phyloP scores from a whole-genome alignment of 2,113 vertebrate genomes.

The Tragelaphus strepsiceros region DNA sequence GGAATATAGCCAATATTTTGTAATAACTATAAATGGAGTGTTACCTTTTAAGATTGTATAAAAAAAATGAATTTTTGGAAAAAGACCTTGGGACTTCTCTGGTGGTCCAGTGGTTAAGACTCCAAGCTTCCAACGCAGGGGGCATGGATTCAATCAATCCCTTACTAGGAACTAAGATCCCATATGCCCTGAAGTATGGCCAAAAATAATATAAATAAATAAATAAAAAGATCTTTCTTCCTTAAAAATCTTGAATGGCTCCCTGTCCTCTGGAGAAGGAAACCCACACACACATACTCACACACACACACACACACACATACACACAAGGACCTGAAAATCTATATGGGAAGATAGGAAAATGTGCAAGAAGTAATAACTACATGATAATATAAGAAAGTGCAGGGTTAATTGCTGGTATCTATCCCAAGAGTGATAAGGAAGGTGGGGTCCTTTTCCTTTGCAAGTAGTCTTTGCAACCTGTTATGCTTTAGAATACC shows the following conservation, averaged over 20 bases:
- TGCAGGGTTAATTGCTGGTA: neutral
- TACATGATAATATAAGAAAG: neutral
- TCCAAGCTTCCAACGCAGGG: neutral
- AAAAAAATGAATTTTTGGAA: neutral
- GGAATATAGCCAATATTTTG: neutral
- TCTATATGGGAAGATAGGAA: neutral
- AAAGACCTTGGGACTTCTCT: neutral
- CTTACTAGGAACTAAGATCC: neutral
- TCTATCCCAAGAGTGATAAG: neutral
- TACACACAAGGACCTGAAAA: neutral
- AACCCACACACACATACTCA: neutral
- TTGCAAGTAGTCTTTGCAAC: neutral
- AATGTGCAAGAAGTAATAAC: neutral
- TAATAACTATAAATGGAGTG: neutral
- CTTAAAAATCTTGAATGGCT: neutral
- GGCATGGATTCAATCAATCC: neutral
- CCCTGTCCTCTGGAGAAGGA: neutral
- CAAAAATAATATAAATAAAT: neutral
- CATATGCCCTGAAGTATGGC: neutral
- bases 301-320: neutral
- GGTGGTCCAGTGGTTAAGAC: neutral
- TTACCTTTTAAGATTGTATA: neutral
- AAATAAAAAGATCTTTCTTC: neutral
- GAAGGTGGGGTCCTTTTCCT: neutral
- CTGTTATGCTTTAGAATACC: neutral